Evolutionary conservation across 1,140 invertebrate species (phyloP).

Genomic region (Metaphire vulgaris): DNA sequence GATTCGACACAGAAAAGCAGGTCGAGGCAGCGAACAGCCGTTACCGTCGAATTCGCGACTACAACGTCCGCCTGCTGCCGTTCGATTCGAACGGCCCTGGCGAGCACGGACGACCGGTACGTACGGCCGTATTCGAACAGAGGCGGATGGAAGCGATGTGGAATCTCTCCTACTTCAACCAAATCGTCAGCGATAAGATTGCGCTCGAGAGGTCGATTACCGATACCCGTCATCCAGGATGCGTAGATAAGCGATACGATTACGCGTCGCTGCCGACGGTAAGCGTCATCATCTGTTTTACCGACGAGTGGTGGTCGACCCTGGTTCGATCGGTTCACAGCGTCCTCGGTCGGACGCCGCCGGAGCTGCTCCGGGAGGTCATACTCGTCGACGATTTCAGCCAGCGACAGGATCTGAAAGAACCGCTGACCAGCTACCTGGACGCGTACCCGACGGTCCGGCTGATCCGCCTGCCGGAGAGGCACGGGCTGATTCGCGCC

Average conservation of each 20-base stretch:
- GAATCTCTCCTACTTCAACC: slow-evolving; percentile 66
- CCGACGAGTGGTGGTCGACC: slow-evolving; percentile 78
- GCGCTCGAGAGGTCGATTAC: slow-evolving; percentile 84
- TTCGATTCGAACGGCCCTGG: neutral
- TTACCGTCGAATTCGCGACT: neutral
- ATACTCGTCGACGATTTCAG: slow-evolving; percentile 74
- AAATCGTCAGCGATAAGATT: slow-evolving; percentile 94
- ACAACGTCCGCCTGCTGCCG: slow-evolving; percentile 3
- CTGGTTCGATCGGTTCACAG: slow-evolving; percentile 78
- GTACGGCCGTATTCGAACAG: neutral
- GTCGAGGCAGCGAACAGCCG: neutral
- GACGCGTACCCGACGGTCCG: slow-evolving; percentile 54
- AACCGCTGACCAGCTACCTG: neutral
- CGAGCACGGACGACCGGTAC: neutral
- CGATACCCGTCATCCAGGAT: slow-evolving; percentile 68
- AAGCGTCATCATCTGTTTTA: slow-evolving; percentile 73
- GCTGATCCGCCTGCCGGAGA: slow-evolving; percentile 60
- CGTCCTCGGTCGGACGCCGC: slow-evolving; percentile 70
- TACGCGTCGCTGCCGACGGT: neutral
- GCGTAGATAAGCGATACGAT: neutral
- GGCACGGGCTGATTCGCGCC: slow-evolving; percentile 75
- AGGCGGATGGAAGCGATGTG: neutral
- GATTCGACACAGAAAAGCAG: too few species aligned
- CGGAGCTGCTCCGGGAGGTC: slow-evolving; percentile 75
- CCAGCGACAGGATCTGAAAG: slow-evolving; percentile 29